Percentiles rank a stretch among this genome's conserved stretches.
These are phyloP conservation scores for Magallana angulata DNA, from an alignment of 1,140 invertebrate genomes.

Conservation along the genomic window DNA sequence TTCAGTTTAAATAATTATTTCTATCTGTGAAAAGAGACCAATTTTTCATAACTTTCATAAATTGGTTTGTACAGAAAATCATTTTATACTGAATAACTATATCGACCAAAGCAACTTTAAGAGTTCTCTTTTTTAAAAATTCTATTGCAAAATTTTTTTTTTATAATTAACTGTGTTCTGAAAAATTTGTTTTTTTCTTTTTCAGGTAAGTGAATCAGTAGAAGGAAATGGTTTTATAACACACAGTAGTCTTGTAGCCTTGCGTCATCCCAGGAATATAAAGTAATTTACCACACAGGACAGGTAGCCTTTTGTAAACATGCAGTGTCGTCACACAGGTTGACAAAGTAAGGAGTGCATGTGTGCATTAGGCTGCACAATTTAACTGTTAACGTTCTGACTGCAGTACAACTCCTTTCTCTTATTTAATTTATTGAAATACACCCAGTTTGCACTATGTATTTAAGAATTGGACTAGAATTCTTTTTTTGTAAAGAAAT, in stretches of 20 bases:
- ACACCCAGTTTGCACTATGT: background rate
- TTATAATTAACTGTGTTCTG: too few relatives aligned
- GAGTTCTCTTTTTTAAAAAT: too few relatives aligned
- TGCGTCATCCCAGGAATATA: background rate
- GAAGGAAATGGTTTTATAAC: background rate
- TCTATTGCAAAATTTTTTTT: too few relatives aligned
- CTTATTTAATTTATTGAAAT: too few relatives aligned
- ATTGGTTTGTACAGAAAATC: too few relatives aligned
- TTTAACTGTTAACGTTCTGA: too few relatives aligned
- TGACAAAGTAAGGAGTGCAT: constrained; percentile 13
- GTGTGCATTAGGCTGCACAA: background rate
- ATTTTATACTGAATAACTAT: too few relatives aligned
- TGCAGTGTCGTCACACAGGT: background rate
- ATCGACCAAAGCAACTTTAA: too few relatives aligned
- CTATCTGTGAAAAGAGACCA: too few relatives aligned
- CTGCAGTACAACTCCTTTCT: too few relatives aligned
- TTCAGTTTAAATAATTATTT: too few relatives aligned
- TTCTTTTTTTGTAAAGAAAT: constrained; percentile 20
- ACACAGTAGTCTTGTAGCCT: background rate
- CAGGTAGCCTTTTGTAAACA: background rate
- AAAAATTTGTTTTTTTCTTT: background rate
- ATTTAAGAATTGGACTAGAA: constrained; percentile 10
- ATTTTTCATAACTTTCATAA: too few relatives aligned
- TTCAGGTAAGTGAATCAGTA: background rate
- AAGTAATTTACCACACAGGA: constrained; percentile 10